Evolutionary conservation across 2,797 vertebrate species (phyloP), one percentile per base, ranked within the genome.

Genomic region (Toxotes lorentzi): DNA sequence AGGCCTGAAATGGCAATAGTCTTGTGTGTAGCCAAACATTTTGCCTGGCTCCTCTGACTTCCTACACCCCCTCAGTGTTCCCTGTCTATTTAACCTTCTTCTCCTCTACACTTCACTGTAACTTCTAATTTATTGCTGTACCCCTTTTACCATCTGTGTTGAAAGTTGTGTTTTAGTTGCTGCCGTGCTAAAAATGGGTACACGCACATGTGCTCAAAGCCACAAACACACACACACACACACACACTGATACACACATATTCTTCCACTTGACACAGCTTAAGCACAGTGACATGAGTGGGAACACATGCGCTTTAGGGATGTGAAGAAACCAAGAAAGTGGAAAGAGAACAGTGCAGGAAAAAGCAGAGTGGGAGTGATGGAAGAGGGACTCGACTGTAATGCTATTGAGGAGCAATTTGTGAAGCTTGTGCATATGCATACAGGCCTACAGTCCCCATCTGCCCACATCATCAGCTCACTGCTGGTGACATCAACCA

Each of bases 351-450:
- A 65, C 43, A 34, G 62, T 53, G 79, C 78, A 74, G 79, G 58
- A 70, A 86, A 82, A 85, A 58, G 74, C 72, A 34, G 83, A 90
- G 91, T 90, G 84, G 92, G 93, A 92, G 91, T 86, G 51, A 84
- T 68, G 85, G 86, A 90, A 88, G 84, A 89, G 81, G 74, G 73
- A 79, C 81, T 86, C 87, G 76, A 86, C 77, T 81, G 76, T 90
- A 93, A 94, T 92, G 90, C 91, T 91, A 93, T 92, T 92, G 90
- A 94, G 86, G 76, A 90, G 89, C 88, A 88, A 94, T 95, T 94
- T 92, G 92, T 93, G 88, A 91, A 90, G 93, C 86, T 87, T 91
- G 82, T 90, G 91, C 88, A 91, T 92, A 92, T 93, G 84, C 91
- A 93, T 91, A 76, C 85, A 88, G 86, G 74, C 81, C 91, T 81